Evolutionary conservation across 2,113 vertebrate species (phyloP).

Genomic region (Myrmophylax atrothorax): DNA sequence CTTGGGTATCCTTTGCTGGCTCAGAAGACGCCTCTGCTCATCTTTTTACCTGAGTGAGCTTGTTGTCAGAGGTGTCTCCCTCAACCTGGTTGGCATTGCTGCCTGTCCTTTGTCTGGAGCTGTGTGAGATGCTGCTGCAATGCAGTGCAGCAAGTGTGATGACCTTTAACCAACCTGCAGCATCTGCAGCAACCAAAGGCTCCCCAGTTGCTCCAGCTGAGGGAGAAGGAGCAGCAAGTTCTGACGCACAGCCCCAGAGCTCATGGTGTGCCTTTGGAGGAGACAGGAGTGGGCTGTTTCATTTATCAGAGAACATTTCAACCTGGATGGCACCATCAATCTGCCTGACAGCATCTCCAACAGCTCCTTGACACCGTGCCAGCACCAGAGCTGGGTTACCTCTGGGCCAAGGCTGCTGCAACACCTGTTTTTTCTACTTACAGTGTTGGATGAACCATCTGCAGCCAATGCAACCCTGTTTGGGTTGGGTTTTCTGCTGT

Average conservation of each 20-base stretch:
- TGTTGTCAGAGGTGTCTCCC: not conserved
- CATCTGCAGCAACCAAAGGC: constrained; percentile 3
- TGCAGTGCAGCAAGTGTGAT: not conserved
- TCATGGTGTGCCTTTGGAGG: constrained; percentile 58
- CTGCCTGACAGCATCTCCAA: constrained; percentile 63
- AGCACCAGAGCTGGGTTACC: constrained; percentile 57
- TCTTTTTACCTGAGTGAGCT: not conserved
- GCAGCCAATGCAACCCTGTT: constrained; percentile 32
- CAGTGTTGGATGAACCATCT: constrained; percentile 29
- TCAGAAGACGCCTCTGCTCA: not conserved
- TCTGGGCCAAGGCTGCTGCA: constrained; percentile 64
- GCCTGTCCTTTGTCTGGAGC: constrained; percentile 22
- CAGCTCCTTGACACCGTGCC: constrained; percentile 51
- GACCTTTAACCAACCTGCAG: not conserved
- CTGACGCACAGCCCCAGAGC: not conserved
- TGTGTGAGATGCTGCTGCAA: not conserved
- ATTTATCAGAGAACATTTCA: constrained; percentile 72
- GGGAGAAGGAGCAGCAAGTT: not conserved
- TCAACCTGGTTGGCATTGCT: not conserved
- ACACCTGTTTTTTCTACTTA: constrained; percentile 66
- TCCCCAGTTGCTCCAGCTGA: not conserved
- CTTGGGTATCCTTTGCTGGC: not conserved
- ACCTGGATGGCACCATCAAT: constrained; percentile 34
- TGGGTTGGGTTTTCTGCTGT: constrained; percentile 18
- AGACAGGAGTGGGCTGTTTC: constrained; percentile 51